Evolutionary conservation across 1,140 invertebrate species (phyloP), one percentile per base, ranked within the genome.

Genomic region (Trichonephila clavipes): DNA sequence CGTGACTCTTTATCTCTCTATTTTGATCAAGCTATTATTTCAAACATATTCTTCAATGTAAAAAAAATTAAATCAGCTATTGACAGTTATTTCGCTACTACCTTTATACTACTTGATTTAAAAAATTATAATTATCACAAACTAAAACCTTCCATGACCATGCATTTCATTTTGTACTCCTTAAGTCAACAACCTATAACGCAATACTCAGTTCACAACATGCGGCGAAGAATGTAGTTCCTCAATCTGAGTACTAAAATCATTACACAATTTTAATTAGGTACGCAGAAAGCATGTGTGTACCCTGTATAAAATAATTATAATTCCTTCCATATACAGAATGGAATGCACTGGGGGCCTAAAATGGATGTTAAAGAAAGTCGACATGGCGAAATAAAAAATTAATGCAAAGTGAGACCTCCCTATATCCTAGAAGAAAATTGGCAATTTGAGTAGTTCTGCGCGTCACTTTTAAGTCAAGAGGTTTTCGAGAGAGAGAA

Each of bases 341-440:
- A 34, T 14, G 28, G 2, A 3, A 12, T 77, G 18, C 4, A 40
- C 14, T 16, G 14, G 72, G 28, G 72, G 34, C 72, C 28, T 34
- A 28, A 77, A 34, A 34, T 34, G 34, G 18, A 34, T 34, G 72
- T 77, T 28, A 40, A 18, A 77, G 16, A 4, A 19, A 34, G 34
- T 5, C 18, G 12, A 77, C 28, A 40, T 40, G 72, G 4, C 28
- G 72, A 77, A 77, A 77, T 77, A 77, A 77, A 72, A 40, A 77
- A 77, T 77, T 40, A 77, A 77, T 77, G 24, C 72, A 77, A 77
- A 77, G 72, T 77, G 72, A 40, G 44, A 59, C 83, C 51, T 85
- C 83, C 83, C 83, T 28, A 51, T 51, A 51, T 28, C 24, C 28
- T 34, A 2, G 72, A 34, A 40, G 28, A 40, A 77, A 77, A 77